phyloP scores from a whole-genome alignment of 2,888 invertebrate genomes.

The Phlogophora meticulosa region DNA sequence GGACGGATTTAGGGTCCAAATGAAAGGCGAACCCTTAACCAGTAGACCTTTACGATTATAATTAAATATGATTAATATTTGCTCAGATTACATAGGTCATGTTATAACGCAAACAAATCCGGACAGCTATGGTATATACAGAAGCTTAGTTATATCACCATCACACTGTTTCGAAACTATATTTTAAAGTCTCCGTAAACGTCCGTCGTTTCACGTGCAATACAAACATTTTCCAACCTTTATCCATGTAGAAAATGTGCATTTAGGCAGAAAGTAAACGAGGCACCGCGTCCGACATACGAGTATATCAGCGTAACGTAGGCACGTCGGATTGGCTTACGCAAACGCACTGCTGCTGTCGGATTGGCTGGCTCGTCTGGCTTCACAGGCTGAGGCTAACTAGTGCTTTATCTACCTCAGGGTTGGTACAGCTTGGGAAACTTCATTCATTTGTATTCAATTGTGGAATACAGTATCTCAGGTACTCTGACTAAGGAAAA shows the following conservation, averaged over 20 bases:
- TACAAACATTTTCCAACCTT: constrained; percentile 22
- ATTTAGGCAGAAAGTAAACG: constrained; percentile 42
- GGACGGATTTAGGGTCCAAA: too few relatives aligned
- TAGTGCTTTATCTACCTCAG: constrained; percentile 13
- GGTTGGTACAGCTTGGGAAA: constrained; percentile 15
- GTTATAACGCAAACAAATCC: too few relatives aligned
- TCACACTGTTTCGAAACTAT: background rate
- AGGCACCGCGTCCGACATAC: constrained; percentile 11
- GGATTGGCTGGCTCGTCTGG: constrained; percentile 23
- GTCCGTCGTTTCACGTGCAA: constrained; percentile 5
- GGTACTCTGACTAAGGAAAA: background rate
- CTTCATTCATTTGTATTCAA: background rate
- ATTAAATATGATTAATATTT: too few relatives aligned
- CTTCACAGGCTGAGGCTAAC: constrained; percentile 30
- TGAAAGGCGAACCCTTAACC: too few relatives aligned
- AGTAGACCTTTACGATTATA: too few relatives aligned
- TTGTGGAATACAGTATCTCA: background rate
- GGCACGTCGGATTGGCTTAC: constrained; percentile 36
- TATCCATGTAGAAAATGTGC: constrained; percentile 39
- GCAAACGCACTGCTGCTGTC: constrained; percentile 28
- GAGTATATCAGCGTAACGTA: constrained; percentile 11
- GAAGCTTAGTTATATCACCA: too few relatives aligned
- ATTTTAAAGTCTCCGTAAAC: constrained; percentile 13
- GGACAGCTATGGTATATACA: too few relatives aligned
- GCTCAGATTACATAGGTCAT: too few relatives aligned